These are phyloP conservation scores for Drosophila robusta DNA, from an alignment of 2,888 invertebrate genomes.

Conservation along the genomic window DNA sequence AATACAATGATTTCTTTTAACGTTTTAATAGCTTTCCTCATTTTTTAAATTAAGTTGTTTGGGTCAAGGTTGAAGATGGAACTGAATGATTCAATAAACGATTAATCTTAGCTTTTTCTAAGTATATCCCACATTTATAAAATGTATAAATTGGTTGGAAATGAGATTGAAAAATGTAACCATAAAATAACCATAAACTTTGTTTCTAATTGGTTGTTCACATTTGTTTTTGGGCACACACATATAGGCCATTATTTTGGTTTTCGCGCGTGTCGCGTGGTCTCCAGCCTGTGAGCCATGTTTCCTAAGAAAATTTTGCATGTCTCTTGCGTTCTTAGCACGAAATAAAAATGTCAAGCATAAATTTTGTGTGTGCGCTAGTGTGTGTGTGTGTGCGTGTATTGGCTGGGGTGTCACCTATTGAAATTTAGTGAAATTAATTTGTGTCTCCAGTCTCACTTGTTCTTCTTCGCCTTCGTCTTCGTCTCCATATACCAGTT, in stretches of 20 bases:
- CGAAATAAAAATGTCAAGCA: slow-evolving; percentile 50
- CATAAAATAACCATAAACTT: neutral
- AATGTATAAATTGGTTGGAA: too few species aligned
- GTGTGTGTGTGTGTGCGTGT: slow-evolving; percentile 4
- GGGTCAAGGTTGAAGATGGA: too few species aligned
- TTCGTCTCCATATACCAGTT: slow-evolving; percentile 66
- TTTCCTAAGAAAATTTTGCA: slow-evolving; percentile 48
- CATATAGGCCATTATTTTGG: slow-evolving; percentile 14
- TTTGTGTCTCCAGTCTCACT: slow-evolving; percentile 38
- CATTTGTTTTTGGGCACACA: neutral
- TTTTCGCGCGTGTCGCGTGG: slow-evolving; percentile 37
- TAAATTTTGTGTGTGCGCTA: slow-evolving; percentile 18
- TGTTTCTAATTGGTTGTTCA: neutral
- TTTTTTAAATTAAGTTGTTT: too few species aligned
- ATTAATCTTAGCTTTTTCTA: too few species aligned
- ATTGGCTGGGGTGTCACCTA: slow-evolving; percentile 18
- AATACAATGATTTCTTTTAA: too few species aligned
- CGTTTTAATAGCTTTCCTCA: too few species aligned
- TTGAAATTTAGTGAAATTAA: slow-evolving; percentile 62
- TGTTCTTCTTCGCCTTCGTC: slow-evolving; percentile 52
- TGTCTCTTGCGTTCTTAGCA: slow-evolving; percentile 35
- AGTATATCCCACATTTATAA: too few species aligned
- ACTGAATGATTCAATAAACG: too few species aligned
- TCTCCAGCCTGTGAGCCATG: slow-evolving; percentile 37
- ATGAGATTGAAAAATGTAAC: too few species aligned